A percentile compares a stretch with the other conserved stretches of the same genome.
Conservation (phyloP, 2,888 invertebrate genomes). For the Scaptomyza polygonia region DNA sequence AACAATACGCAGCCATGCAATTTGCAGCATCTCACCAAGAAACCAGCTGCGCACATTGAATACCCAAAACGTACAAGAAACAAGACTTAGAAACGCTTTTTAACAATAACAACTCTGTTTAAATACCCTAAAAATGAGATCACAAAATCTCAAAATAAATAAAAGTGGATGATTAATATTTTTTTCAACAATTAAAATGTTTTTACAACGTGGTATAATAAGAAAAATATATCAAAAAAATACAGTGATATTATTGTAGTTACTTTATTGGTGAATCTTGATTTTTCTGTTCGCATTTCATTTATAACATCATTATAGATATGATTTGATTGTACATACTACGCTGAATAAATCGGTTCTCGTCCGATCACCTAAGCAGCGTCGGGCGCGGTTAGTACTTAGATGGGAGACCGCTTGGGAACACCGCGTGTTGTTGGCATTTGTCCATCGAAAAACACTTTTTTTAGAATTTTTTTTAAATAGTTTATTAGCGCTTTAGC, state of each 20-base stretch:
- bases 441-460: neutral
- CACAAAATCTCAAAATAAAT: too few species aligned
- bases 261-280: too few species aligned
- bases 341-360: neutral
- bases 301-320: too few species aligned
- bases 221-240: too few species aligned
- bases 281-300: too few species aligned
- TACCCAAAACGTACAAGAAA: constrained; percentile 17
- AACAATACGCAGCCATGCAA: constrained; percentile 54
- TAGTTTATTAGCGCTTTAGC: neutral
- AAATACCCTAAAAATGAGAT: constrained; percentile 7
- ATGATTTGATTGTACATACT: too few species aligned
- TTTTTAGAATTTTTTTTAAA: neutral
- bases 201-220: too few species aligned
- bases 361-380: neutral
- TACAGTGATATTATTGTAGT: too few species aligned
- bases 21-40: constrained; percentile 62
- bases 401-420: too few species aligned
- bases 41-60: constrained; percentile 62
- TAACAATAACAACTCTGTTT: neutral
- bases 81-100: neutral
- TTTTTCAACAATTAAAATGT: too few species aligned
- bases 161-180: too few species aligned
- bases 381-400: too few species aligned
- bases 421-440: neutral